phyloP scores from a whole-genome alignment of 2,797 vertebrate species.

The Gallirallus australis region DNA sequence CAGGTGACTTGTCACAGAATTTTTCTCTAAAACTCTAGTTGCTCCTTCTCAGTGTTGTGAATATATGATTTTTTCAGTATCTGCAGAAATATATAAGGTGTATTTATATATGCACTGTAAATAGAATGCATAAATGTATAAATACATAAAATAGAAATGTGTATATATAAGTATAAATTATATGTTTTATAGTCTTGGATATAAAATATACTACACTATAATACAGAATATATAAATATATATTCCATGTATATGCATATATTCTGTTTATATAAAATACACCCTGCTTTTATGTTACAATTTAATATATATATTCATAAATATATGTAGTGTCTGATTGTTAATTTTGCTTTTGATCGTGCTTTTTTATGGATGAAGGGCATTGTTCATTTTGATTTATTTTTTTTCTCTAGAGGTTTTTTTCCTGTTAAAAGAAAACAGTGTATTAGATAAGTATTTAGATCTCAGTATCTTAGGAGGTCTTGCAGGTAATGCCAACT shows the following conservation, averaged over 20 bases:
- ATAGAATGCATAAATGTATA: too few species aligned
- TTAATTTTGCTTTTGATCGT: neutral
- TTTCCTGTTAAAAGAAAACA: neutral
- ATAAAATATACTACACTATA: neutral
- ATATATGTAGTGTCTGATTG: neutral
- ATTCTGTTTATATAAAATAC: neutral
- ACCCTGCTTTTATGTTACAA: neutral
- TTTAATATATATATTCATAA: neutral
- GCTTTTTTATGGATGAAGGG: neutral
- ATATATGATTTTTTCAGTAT: too few species aligned
- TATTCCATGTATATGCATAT: neutral
- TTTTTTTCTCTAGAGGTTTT: neutral
- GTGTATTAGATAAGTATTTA: neutral
- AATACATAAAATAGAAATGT: too few species aligned
- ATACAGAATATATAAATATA: neutral
- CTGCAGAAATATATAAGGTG: too few species aligned
- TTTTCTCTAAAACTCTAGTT: neutral
- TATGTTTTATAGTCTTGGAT: too few species aligned
- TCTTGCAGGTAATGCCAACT: neutral
- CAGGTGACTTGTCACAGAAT: neutral
- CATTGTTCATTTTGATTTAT: neutral
- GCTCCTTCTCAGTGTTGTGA: neutral
- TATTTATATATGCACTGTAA: neutral
- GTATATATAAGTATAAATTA: too few species aligned
- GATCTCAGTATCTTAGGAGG: neutral